Evolutionary conservation across 2,797 vertebrate species (phyloP).

Genomic region (Bradypus variegatus): DNA sequence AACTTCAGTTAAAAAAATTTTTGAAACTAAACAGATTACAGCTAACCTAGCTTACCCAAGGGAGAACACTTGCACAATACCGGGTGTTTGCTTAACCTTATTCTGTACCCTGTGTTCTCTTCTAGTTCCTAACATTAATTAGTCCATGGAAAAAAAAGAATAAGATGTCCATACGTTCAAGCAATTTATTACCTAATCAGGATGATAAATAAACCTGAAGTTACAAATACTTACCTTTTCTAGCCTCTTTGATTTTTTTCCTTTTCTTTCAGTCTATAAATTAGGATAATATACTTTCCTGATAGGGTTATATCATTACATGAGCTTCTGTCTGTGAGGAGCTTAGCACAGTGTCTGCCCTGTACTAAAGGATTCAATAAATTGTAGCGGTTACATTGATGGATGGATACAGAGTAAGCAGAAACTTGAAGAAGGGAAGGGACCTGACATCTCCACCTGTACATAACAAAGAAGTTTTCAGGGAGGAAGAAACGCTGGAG

Average conservation of each 20-base stretch:
- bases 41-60: no score
- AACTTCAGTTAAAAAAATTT: no score
- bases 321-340: not conserved
- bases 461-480: constrained; percentile 2
- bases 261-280: not conserved
- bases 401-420: not conserved
- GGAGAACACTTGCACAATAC: no score
- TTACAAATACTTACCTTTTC: not conserved
- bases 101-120: no score
- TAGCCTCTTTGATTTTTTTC: not conserved
- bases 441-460: not conserved
- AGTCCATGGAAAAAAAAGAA: constrained; percentile 18
- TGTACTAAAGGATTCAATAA: not conserved
- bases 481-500: not conserved
- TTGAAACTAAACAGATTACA: no score
- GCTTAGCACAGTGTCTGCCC: not conserved
- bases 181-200: constrained; percentile 5
- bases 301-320: not conserved
- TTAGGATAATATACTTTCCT: constrained; percentile 21
- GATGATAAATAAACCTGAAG: not conserved
- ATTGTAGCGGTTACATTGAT: not conserved
- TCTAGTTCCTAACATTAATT: no score
- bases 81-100: no score
- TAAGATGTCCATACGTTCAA: not conserved
- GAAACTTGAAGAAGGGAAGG: not conserved